phyloP scores from a whole-genome alignment of 2,888 invertebrate species.

The Erebia palarica region DNA sequence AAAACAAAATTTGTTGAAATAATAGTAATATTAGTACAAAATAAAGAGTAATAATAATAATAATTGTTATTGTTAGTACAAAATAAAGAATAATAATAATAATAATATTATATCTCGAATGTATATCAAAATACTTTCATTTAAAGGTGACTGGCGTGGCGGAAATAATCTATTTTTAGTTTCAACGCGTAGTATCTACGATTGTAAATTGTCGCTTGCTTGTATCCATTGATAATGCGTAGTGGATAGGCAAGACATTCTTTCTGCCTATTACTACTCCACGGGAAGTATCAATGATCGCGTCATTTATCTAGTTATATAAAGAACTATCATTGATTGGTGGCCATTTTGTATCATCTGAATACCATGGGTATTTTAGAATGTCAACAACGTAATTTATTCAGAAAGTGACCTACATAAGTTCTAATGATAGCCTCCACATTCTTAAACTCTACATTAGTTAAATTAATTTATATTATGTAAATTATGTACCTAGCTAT shows the following conservation, averaged over 20 bases:
- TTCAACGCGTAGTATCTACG: no score
- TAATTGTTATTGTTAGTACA: no score
- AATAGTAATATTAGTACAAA: no score
- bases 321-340: not conserved
- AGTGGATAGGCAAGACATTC: slow-evolving; percentile 5
- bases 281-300: slow-evolving; percentile 37
- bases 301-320: slow-evolving; percentile 18
- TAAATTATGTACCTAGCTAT: no score
- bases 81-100: no score
- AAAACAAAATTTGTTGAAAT: no score
- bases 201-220: no score
- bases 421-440: not conserved
- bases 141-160: no score
- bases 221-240: not conserved
- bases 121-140: no score
- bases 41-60: no score
- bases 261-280: slow-evolving; percentile 6
- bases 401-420: not conserved
- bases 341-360: slow-evolving; percentile 5
- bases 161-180: no score
- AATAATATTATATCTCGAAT: no score
- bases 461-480: not conserved
- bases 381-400: slow-evolving; percentile 10
- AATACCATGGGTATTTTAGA: not conserved
- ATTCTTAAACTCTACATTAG: not conserved